Base-by-base conservation (phyloP, 2,888 invertebrate genomes). In the Drosophila dives region DNA sequence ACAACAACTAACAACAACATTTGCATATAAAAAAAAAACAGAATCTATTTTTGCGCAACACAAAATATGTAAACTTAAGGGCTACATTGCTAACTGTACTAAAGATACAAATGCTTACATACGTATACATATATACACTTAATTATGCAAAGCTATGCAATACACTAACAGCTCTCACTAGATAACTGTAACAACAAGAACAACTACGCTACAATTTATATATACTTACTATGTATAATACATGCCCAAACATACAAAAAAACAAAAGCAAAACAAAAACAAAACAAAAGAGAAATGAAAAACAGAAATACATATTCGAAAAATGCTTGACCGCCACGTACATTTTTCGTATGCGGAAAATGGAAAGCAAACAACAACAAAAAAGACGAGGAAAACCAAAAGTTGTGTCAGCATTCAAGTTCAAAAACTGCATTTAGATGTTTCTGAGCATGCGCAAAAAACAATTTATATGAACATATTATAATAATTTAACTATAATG, bases 391-490 rank as follows among this genome's bases (percentile, higher is more conserved):
- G 51, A 60, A 68, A 64, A 72, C 64, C 58, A 50, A 70, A 70
- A 67, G 74, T 62, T 83, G 72, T 70, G 80, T 80, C 83, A 72
- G 84, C 81, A 86, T 86, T 75, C 67, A 80, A 77, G 69, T 84
- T 89, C 79, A 86, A 89, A 90, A 89, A 86, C 72, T 90, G 90
- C 86, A 86, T 86, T 90, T 87, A 87, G 89, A 90, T 76, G 89
- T 90, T 87, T 90, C 90, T 90, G 84, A 90, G 87, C 85, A 87
- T 83, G 90, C 90, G 87, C 89, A 90, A 87, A 76, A 59, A 84
- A 80, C 66, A 69, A 89, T 90, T 90, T 86, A 89, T 90, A 80
- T 66, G 62, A 72, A 63, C 64, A 69, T 64, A 80, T 67, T 70
- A 58, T 54, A 65, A 59, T 79, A 74, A 74, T 65, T 72, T 75